A percentile compares a stretch with the other conserved stretches of the same genome.
Conservation (phyloP, 1,140 invertebrate species). For the Sipha flava region DNA sequence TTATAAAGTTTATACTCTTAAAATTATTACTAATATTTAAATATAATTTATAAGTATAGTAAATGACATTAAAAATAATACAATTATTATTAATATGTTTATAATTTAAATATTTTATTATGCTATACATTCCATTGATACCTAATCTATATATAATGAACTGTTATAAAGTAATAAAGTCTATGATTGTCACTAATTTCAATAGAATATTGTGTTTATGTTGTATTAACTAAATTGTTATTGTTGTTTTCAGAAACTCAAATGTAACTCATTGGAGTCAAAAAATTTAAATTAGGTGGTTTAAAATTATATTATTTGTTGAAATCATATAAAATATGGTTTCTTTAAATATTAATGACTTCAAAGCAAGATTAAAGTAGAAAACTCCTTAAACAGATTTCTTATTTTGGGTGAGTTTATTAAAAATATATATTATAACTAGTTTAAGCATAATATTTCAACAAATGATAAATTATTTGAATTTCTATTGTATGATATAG, state of each 20-base stretch:
- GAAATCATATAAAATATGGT: too few species aligned
- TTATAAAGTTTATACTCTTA: too few species aligned
- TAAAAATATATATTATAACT: background rate
- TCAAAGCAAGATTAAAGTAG: background rate
- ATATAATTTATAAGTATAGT: too few species aligned
- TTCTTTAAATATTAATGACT: background rate
- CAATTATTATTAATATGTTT: too few species aligned
- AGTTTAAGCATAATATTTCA: background rate
- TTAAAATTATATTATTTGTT: background rate
- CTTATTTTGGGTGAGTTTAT: background rate
- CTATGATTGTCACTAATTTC: background rate
- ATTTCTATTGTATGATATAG: too few species aligned
- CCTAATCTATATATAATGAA: too few species aligned
- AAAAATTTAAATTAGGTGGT: background rate
- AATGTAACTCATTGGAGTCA: background rate
- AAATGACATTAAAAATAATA: too few species aligned
- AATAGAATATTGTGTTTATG: background rate
- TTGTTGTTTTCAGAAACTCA: background rate
- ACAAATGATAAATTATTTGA: too few species aligned
- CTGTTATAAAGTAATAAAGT: background rate
- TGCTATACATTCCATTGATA: too few species aligned
- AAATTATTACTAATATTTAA: too few species aligned
- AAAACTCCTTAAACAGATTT: background rate
- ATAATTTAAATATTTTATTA: too few species aligned
- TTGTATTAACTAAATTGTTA: background rate